These are phyloP conservation scores for Poeciliopsis infans DNA, from an alignment of 2,797 vertebrate species.

Conservation along the genomic window DNA sequence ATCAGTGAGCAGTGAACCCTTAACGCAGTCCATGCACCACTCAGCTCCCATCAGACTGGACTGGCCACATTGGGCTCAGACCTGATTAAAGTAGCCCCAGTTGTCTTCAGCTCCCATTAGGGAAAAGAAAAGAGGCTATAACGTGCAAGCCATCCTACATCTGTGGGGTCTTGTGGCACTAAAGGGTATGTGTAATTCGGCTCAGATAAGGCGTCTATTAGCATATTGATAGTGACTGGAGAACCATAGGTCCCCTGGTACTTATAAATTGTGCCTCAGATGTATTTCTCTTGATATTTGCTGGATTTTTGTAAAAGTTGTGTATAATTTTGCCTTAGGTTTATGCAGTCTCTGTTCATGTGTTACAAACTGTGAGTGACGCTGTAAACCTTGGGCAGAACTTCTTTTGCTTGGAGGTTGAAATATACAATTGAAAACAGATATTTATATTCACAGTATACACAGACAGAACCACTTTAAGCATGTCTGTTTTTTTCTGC, in stretches of 20 bases:
- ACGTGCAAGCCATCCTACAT: constrained; percentile 68
- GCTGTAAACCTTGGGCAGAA: constrained; percentile 12
- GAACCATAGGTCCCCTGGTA: constrained; percentile 60
- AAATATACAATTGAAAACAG: neutral
- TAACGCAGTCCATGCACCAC: constrained; percentile 71
- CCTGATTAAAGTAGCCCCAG: constrained; percentile 76
- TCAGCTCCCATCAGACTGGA: constrained; percentile 78
- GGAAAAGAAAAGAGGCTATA: constrained; percentile 57
- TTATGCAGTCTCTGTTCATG: constrained; percentile 21
- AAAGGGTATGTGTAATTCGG: constrained; percentile 64
- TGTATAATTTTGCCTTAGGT: constrained; percentile 54
- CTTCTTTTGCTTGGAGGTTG: neutral
- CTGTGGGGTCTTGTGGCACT: constrained; percentile 64
- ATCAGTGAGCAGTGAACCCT: constrained; percentile 80
- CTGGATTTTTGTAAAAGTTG: constrained; percentile 21
- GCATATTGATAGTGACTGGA: constrained; percentile 78
- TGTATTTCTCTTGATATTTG: constrained; percentile 54
- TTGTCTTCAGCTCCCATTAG: constrained; percentile 77
- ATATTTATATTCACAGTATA: neutral
- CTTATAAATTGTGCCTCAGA: constrained; percentile 57
- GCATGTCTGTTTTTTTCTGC: neutral
- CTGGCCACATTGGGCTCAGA: constrained; percentile 74
- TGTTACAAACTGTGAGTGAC: constrained; percentile 25
- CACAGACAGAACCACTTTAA: neutral
- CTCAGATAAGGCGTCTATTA: constrained; percentile 61